A percentile compares a stretch with the other conserved stretches of the same genome.
These are phyloP conservation scores for Elephantulus edwardii DNA, from an alignment of 2,113 vertebrate species.

Conservation along the genomic window DNA sequence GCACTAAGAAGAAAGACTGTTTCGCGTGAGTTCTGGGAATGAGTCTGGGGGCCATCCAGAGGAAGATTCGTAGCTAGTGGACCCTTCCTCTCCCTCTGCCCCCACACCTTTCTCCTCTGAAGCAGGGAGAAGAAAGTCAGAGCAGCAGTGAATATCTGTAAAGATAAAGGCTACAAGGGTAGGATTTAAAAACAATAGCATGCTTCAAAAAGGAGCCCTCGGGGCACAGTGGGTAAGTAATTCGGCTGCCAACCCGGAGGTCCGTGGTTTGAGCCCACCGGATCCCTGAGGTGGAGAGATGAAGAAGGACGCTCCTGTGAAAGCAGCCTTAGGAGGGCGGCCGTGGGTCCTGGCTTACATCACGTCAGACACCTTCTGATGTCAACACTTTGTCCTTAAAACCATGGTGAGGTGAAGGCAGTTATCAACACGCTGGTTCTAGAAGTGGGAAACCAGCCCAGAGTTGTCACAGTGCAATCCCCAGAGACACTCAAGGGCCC, in stretches of 20 bases:
- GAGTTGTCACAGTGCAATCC: neutral
- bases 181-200: slow-evolving; percentile 48
- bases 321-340: too few species aligned
- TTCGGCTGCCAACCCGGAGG: neutral
- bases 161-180: slow-evolving; percentile 23
- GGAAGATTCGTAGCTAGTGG: neutral
- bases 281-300: too few species aligned
- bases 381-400: neutral
- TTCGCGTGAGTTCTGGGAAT: neutral
- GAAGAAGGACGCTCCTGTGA: too few species aligned
- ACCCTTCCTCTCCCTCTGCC: slow-evolving; percentile 36
- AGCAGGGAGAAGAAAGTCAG: slow-evolving; percentile 67
- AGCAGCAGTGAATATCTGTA: slow-evolving; percentile 50
- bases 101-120: slow-evolving; percentile 39
- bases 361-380: neutral
- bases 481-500: neutral
- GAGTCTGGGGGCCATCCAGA: neutral
- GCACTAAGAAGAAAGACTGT: slow-evolving; percentile 38
- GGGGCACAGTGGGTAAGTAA: neutral
- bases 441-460: neutral
- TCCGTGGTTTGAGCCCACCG: neutral
- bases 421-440: neutral
- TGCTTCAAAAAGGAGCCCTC: neutral
- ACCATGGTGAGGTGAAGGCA: neutral
- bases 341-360: too few species aligned